phyloP scores from a whole-genome alignment of 2,888 invertebrate genomes.

The Sarcophaga variegata region DNA sequence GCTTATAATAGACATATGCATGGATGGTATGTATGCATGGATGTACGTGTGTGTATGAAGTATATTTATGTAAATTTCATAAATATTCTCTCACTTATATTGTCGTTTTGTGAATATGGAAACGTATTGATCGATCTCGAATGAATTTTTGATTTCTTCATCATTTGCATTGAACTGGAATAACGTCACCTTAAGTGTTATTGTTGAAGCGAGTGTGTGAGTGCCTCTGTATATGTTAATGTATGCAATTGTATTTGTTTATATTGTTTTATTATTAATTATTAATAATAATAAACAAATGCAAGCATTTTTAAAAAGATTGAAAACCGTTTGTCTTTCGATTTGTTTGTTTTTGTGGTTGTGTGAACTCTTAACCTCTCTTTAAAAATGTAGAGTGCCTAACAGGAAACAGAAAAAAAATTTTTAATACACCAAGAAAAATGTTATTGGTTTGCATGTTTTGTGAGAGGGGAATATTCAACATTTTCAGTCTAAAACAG shows the following conservation, averaged over 20 bases:
- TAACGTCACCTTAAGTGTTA: conserved; percentile 40
- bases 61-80: conserved; percentile 34
- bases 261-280: background rate
- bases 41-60: background rate
- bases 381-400: background rate
- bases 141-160: conserved; percentile 55
- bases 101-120: too few species aligned
- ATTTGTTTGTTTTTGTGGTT: background rate
- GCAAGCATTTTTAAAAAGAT: background rate
- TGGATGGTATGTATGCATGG: background rate
- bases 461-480: too few species aligned
- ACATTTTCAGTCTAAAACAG: too few species aligned
- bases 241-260: conserved; percentile 5
- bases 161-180: conserved; percentile 63
- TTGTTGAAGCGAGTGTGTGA: background rate
- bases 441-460: background rate
- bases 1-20: background rate
- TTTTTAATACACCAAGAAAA: background rate
- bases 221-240: background rate
- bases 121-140: conserved; percentile 42
- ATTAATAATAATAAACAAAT: conserved; percentile 42
- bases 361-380: background rate
- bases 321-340: too few species aligned
- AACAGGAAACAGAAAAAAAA: background rate
- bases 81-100: background rate